Percentiles rank a stretch among this genome's conserved stretches.
phyloP scores from a whole-genome alignment of 2,113 vertebrate genomes.

The Paradisaea rubra region DNA sequence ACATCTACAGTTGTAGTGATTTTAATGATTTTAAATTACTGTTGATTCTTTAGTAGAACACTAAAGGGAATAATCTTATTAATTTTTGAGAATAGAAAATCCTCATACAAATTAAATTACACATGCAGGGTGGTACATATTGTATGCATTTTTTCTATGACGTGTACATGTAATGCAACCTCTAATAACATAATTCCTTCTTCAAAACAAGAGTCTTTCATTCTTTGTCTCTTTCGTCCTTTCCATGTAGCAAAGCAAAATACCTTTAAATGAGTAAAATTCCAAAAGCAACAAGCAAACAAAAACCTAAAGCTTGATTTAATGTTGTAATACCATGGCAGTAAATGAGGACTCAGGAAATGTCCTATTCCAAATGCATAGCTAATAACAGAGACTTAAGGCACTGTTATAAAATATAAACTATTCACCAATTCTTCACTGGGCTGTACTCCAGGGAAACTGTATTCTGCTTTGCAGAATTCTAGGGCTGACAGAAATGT shows the following conservation, averaged over 20 bases:
- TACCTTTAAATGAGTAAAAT: not conserved
- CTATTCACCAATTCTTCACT: slow-evolving; percentile 17
- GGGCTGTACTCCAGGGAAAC: slow-evolving; percentile 29
- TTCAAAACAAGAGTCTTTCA: slow-evolving; percentile 9
- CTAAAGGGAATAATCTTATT: not conserved
- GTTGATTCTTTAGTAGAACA: not conserved
- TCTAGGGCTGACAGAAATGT: not conserved
- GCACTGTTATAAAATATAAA: slow-evolving; percentile 14
- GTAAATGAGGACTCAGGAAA: slow-evolving; percentile 46
- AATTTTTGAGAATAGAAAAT: not conserved
- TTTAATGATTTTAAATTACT: not conserved
- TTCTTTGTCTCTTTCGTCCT: not conserved
- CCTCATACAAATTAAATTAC: not conserved
- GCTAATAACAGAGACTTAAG: slow-evolving; percentile 22
- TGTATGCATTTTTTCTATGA: not conserved
- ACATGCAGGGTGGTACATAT: not conserved
- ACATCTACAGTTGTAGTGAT: not conserved
- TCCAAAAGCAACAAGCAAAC: slow-evolving; percentile 3
- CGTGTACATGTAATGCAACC: not conserved
- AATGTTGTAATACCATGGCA: not conserved
- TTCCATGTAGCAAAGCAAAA: not conserved
- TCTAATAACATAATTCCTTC: not conserved
- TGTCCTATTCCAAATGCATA: not conserved
- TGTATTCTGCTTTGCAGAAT: not conserved
- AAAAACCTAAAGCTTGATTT: slow-evolving; percentile 22